Evolutionary conservation across 64 coral and sea anemone species (phyloP), one percentile per base, ranked within the genome.

Genomic region (Pocillopora damicornis): DNA sequence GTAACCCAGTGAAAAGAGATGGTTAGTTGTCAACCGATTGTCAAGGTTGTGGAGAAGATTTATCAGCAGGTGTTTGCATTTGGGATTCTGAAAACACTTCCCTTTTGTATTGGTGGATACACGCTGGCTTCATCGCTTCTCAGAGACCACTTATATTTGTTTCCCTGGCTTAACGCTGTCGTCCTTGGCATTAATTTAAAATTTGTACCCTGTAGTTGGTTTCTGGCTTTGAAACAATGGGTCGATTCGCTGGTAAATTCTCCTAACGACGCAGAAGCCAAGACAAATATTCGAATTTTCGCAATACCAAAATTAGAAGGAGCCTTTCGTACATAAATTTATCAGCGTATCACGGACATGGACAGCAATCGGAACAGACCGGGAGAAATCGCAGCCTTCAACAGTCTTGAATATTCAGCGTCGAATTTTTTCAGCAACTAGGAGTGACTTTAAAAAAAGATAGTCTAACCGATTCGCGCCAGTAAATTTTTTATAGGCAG

Each of bases 301-400:
- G 37, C 20, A 73, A 85, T 85, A 67, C 62, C 80, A 61, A 85
- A 68, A 85, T 85, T 85, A 59, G 72, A 72, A 66, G 36, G 45
- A 23, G 22, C 36, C 64, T 37, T 58, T 85, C 81, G 81, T 72
- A 68, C 81, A 85, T 85, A 85, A 72, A 83, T 83, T 85, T 85
- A 73, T 85, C 38, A 85, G 15, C 64, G 65, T 58, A 85, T 72
- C 37, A 22, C 81, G 35, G 38, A 66, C 37, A 85, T 85, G 63
- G 80, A 38, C 17, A 58, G 22, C 11, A 72, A 26, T 58, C 45
- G 38, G 22, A 85, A 25, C 58, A 65, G 23, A 20, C 51, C 35
- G 4, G 42, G 16, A 73, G 58, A 85, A 71, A 58, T 72, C 9
- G 42, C 38, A 13, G 63, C 20, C 64, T 58, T 85, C 15, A 56